Evolutionary conservation across 1,140 invertebrate genomes (phyloP), one percentile per base, ranked within the genome.

Genomic region (Octopus sinensis): DNA sequence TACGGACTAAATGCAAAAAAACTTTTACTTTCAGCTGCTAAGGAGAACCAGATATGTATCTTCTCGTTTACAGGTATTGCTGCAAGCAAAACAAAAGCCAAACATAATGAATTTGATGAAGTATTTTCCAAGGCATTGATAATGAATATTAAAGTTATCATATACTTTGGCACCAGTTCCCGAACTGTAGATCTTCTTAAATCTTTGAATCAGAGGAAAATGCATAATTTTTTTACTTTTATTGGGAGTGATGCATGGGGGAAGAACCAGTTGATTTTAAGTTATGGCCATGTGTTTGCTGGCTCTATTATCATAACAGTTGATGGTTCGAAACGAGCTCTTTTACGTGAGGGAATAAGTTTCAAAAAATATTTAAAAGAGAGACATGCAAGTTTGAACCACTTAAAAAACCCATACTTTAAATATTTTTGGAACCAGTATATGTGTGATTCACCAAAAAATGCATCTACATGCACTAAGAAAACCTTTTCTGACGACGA

Each of bases 161-260:
- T 95, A 0, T 91, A 95, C 7, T 95, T 95, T 86, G 93, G 94
- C 0, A 92, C 94, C 10, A 93, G 94, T 4, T 93, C 94, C 84
- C 93, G 95, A 84, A 93, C 93, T 0, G 91, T 85, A 43, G 90
- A 90, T 54, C 84, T 93, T 13, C 82, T 93, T 30, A 81, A 86
- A 52, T 89, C 91, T 4, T 89, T 92, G 5, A 90, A 91, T 75
- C 92, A 88, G 0, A 83, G 88, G n/a, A 85, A 88, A 56, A 82
- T 86, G 17, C 81, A 81, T 12, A 81, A 84, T 13, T 79, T 83
- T 23, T 94, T 95, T 84, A 92, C 94, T 56, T 95, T 94, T 93
- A 92, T 95, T 10, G 94, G 93, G 3, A 94, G 94, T 83, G 95
- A 95, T 86, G 94, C 94, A 2, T 95, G 95, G 95, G 95, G 94